phyloP scores from a whole-genome alignment of 2,797 vertebrate species.

The Micropoecilia bifurca region DNA sequence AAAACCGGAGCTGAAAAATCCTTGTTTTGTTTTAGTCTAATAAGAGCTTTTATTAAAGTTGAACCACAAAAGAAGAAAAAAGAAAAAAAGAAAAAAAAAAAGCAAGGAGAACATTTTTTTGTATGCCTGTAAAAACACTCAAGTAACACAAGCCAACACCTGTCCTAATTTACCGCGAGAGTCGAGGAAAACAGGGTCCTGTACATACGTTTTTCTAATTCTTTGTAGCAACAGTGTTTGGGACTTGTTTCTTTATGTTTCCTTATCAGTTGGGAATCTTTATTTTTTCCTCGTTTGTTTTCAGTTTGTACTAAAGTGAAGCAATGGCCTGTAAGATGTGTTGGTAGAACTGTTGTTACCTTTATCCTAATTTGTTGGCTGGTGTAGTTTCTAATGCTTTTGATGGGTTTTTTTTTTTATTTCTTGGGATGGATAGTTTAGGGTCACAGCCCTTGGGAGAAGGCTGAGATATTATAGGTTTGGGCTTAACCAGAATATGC shows the following conservation, averaged over 20 bases:
- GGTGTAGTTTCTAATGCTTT: conserved; percentile 85
- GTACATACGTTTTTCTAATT: conserved; percentile 96
- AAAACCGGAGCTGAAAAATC: conserved; percentile 4
- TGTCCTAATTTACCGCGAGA: conserved; percentile 63
- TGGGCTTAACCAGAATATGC: conserved; percentile 72
- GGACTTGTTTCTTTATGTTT: conserved; percentile 80
- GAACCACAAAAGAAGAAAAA: conserved; percentile 32
- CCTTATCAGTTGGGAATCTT: conserved; percentile 81
- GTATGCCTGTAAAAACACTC: conserved; percentile 74
- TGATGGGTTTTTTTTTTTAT: conserved; percentile 76
- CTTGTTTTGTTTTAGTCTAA: conserved; percentile 51
- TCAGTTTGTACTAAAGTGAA: conserved; percentile 72
- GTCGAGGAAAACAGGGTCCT: conserved; percentile 98
- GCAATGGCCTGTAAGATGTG: conserved; percentile 68
- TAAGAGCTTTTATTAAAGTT: conserved; percentile 64
- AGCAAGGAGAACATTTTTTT: conserved; percentile 44
- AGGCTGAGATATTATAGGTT: conserved; percentile 6
- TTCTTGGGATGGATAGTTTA: conserved; percentile 76
- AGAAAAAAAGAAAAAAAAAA: conserved; percentile 37
- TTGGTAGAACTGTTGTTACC: conserved; percentile 81
- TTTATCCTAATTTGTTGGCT: conserved; percentile 76
- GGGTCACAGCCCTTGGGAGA: conserved; percentile 73
- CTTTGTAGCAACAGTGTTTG: conserved; percentile 96
- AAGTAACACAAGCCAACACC: conserved; percentile 74
- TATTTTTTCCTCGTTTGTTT: conserved; percentile 32